Base-by-base conservation (phyloP, 2,888 invertebrate species). In the Eilema caniola region DNA sequence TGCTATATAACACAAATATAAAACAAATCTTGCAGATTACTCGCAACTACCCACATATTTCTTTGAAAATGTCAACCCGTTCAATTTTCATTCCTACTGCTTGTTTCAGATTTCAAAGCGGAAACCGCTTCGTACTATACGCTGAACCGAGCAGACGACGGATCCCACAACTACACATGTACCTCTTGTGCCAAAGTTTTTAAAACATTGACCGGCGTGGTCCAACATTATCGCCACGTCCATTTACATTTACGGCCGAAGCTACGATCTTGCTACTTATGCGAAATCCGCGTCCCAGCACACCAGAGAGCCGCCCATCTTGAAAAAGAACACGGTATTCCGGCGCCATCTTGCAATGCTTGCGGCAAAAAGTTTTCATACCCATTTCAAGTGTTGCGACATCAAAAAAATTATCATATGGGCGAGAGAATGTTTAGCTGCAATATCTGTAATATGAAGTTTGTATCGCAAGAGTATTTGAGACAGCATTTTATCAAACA, bases 341-440 rank as follows among this genome's bases (percentile, higher is more conserved):
- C 86, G 0, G 81, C 85, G 0, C 90, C 90, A 1, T 78, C 77
- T 0, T 90, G 90, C 67, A 82, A 82, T 0, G 88, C 87, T 0
- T 90, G 90, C 74, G 89, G 88, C 10, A 89, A 87, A 69, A 90
- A 89, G 65, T 90, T 90, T 72, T 77, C 85, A 0, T 89, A 77
- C 67, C 88, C 87, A 0, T 82, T 80, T 24, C 79, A 81, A 72
- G 85, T 89, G 10, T 64, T 89, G 53, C 73, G 78, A 1, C 89
- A 89, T 28, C 90, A 90, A 67, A 89, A 85, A 77, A 66, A 70
- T 1, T 70, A 78, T 12, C 90, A 90, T 66, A 89, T 90, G 90
- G 88, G 86, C 3, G 90, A 90, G 61, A 87, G 81, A 57, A 74
- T 76, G 0, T 84, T 80, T 61, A 64, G 68, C 0, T 90, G 90